Evolutionary conservation across 2,797 vertebrate species (phyloP).

Genomic region (Falco novaeseelandiae): DNA sequence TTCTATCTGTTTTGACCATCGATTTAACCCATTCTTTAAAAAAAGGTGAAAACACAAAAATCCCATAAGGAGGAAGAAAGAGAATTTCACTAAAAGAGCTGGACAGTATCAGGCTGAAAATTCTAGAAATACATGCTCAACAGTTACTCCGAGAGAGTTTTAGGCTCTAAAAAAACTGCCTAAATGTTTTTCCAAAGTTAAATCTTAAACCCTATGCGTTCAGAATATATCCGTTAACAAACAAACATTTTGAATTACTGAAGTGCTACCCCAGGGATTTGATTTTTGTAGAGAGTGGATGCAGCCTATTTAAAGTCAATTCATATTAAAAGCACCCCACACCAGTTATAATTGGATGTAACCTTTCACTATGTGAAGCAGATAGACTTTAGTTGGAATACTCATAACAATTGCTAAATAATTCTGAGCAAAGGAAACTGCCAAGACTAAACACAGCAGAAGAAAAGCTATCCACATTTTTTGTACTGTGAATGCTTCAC

Average conservation of each 20-base stretch:
- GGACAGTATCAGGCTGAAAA: background rate
- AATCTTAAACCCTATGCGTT: background rate
- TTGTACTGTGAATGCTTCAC: background rate
- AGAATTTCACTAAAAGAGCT: background rate
- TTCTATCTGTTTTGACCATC: slow-evolving; percentile 89
- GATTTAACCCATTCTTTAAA: slow-evolving; percentile 85
- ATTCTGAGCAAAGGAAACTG: background rate
- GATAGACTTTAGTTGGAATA: background rate
- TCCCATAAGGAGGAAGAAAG: background rate
- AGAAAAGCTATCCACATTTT: background rate
- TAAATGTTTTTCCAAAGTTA: background rate
- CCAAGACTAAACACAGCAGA: background rate
- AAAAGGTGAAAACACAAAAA: background rate
- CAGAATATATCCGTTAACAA: background rate
- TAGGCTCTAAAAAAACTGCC: background rate
- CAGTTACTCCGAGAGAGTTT: background rate
- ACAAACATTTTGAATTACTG: background rate
- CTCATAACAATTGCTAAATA: background rate
- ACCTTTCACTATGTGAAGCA: background rate
- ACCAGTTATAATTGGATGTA: background rate
- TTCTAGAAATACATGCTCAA: background rate
- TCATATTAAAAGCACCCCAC: background rate
- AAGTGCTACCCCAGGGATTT: background rate
- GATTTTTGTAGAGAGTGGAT: background rate
- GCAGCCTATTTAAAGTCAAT: background rate